Evolutionary conservation across 2,888 invertebrate genomes (phyloP).

Genomic region (Hetaerina titia): DNA sequence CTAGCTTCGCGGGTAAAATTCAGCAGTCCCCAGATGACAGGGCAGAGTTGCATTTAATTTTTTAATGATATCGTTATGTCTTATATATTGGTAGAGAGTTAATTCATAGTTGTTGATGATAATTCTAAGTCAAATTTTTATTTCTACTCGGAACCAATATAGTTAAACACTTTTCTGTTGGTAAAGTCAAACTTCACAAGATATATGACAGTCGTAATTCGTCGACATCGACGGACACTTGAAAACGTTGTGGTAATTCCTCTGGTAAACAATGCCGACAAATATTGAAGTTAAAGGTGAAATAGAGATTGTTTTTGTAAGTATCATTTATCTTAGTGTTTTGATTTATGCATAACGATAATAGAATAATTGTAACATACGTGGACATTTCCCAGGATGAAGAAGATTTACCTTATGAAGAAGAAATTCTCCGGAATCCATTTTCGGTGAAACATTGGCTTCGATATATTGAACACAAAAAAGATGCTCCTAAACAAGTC

Average conservation of each 20-base stretch:
- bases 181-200: background rate
- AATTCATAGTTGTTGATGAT: no score
- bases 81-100: no score
- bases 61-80: no score
- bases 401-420: constrained; percentile 98
- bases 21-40: no score
- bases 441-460: constrained; percentile 99
- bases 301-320: constrained; percentile 56
- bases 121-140: no score
- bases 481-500: constrained; percentile 87
- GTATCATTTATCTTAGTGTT: background rate
- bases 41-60: no score
- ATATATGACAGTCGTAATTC: background rate
- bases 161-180: no score
- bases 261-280: background rate
- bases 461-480: constrained; percentile 97
- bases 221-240: background rate
- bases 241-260: background rate
- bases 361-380: background rate
- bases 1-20: no score
- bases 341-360: background rate
- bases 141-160: no score
- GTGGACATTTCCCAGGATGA: constrained; percentile 82
- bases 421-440: constrained; percentile 98
- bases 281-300: constrained; percentile 47